A percentile compares a stretch with the other conserved stretches of the same genome.
Evolutionary conservation across 2,113 vertebrate genomes (phyloP).

Genomic region (Pterocles gutturalis): DNA sequence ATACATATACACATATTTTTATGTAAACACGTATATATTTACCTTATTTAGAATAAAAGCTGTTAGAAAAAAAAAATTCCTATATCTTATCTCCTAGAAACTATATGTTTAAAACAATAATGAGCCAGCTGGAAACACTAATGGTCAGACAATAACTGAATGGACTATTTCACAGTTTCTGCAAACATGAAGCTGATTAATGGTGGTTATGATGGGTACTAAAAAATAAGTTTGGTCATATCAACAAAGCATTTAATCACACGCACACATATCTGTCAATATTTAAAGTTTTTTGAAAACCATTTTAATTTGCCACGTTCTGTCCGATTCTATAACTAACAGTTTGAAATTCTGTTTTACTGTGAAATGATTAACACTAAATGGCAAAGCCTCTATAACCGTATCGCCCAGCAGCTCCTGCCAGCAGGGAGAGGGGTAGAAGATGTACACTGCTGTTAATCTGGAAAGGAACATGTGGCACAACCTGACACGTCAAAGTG

Average conservation of each 20-base stretch:
- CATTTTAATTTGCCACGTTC: not conserved
- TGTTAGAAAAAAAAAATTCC: not conserved
- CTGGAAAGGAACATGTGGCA: not conserved
- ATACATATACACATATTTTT: not conserved
- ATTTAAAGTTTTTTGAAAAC: not conserved
- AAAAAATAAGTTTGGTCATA: not conserved
- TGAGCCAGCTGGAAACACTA: not conserved
- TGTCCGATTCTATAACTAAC: not conserved
- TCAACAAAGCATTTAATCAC: not conserved
- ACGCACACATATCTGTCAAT: accelerated
- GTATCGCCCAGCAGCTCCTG: accelerated
- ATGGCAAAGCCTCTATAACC: not conserved
- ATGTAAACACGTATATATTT: not conserved
- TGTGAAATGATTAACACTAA: not conserved
- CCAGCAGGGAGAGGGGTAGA: not conserved
- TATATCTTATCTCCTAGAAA: not conserved
- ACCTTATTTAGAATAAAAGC: not conserved
- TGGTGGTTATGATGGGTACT: not conserved
- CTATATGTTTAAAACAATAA: not conserved
- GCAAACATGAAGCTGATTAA: not conserved
- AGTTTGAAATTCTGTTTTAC: not conserved
- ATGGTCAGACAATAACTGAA: not conserved
- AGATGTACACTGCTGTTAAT: not conserved
- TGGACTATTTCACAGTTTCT: not conserved
- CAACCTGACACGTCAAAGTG: not conserved